Evolutionary conservation across 2,888 invertebrate species (phyloP).

Genomic region (Cynaeus angustus): DNA sequence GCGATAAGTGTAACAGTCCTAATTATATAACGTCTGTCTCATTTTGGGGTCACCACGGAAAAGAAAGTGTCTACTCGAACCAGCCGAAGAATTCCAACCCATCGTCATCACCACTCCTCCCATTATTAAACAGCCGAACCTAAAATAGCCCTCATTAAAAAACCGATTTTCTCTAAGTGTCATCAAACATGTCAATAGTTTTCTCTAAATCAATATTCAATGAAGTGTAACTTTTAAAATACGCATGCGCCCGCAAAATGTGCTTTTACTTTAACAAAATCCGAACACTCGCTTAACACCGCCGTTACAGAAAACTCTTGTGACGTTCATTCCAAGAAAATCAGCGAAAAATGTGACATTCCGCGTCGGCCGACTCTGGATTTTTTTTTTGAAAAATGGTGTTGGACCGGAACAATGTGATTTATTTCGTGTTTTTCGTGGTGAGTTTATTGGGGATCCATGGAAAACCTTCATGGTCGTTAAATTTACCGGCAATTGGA

Average conservation of each 20-base stretch:
- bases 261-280: slow-evolving; percentile 32
- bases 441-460: slow-evolving; percentile 29
- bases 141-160: background rate
- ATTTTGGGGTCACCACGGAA: slow-evolving; percentile 6
- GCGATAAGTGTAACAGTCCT: background rate
- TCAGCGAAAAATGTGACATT: slow-evolving; percentile 19
- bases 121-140: background rate
- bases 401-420: slow-evolving; percentile 8
- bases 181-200: slow-evolving; percentile 7
- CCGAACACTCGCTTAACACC: slow-evolving; percentile 10
- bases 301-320: background rate
- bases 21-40: background rate
- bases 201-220: slow-evolving; percentile 23
- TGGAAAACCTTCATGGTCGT: slow-evolving; percentile 29
- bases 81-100: background rate
- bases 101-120: background rate
- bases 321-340: background rate
- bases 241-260: slow-evolving; percentile 40
- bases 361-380: slow-evolving; percentile 11
- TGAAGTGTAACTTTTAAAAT: slow-evolving; percentile 3
- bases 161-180: slow-evolving; percentile 7
- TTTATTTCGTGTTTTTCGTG: slow-evolving; percentile 19
- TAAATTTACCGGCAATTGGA: slow-evolving; percentile 32
- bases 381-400: slow-evolving; percentile 10
- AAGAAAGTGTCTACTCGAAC: background rate